These are phyloP conservation scores for Zalophus californianus DNA, from an alignment of 2,797 vertebrate species.

Conservation along the genomic window DNA sequence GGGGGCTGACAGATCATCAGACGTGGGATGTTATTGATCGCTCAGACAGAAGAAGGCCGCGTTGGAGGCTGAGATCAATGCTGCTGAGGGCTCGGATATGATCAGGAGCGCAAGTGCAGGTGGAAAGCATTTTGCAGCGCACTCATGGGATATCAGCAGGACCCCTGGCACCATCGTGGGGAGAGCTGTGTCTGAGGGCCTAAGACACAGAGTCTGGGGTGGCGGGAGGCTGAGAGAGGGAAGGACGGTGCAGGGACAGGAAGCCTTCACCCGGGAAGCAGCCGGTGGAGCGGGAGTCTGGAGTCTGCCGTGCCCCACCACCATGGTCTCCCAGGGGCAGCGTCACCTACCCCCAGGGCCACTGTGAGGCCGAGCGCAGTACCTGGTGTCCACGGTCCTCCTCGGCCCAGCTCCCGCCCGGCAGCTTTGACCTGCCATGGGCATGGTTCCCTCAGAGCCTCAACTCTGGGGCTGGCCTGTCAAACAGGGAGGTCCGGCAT, in stretches of 20 bases:
- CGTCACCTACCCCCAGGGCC: too few relatives aligned
- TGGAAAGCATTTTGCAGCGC: not conserved
- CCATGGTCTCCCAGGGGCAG: not conserved
- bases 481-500: not conserved
- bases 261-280: not conserved
- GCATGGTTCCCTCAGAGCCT: not conserved
- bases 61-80: not conserved
- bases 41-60: not conserved
- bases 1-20: too few relatives aligned
- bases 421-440: not conserved
- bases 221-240: not conserved
- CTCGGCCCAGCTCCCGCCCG: rapidly evolving
- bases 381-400: rapidly evolving
- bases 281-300: not conserved
- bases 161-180: not conserved
- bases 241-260: not conserved
- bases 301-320: not conserved
- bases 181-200: not conserved
- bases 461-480: not conserved
- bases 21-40: not conserved
- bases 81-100: not conserved
- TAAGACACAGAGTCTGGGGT: not conserved
- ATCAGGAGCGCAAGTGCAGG: not conserved
- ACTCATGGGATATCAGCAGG: not conserved
- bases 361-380: not conserved